A percentile compares a stretch with the other conserved stretches of the same genome.
Evolutionary conservation across 2,888 invertebrate genomes (phyloP).

Genomic region (Epicampocera succincta): DNA sequence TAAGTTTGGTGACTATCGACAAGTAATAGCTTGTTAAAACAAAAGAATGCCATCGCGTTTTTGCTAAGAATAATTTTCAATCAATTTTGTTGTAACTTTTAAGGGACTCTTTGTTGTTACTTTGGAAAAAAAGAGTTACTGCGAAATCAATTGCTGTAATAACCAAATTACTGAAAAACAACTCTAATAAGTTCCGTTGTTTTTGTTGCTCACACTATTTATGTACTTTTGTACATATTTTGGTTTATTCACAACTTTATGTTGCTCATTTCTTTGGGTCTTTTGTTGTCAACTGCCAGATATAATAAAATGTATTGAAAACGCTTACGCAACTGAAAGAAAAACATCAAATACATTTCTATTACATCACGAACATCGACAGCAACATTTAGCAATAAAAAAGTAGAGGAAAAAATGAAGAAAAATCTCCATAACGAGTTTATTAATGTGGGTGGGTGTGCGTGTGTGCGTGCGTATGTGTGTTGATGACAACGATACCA

Average conservation of each 20-base stretch:
- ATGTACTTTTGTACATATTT: background rate
- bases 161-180: no score
- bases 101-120: no score
- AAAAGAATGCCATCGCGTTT: no score
- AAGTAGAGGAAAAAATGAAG: conserved; percentile 13
- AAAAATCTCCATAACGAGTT: conserved; percentile 36
- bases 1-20: no score
- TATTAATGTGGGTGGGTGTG: background rate
- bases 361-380: conserved; percentile 66
- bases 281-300: conserved; percentile 72
- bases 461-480: background rate
- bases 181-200: background rate
- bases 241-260: conserved; percentile 42
- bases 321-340: conserved; percentile 73
- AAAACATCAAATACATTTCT: conserved; percentile 57
- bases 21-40: no score
- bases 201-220: conserved; percentile 2
- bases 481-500: conserved; percentile 42
- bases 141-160: no score
- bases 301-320: conserved; percentile 71
- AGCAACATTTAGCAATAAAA: conserved; percentile 28
- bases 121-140: no score
- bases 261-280: conserved; percentile 62
- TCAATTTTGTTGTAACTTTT: no score
- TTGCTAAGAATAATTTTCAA: no score